Base-by-base conservation (phyloP, 2,797 vertebrate genomes). In the Syngnathus rostellatus region DNA sequence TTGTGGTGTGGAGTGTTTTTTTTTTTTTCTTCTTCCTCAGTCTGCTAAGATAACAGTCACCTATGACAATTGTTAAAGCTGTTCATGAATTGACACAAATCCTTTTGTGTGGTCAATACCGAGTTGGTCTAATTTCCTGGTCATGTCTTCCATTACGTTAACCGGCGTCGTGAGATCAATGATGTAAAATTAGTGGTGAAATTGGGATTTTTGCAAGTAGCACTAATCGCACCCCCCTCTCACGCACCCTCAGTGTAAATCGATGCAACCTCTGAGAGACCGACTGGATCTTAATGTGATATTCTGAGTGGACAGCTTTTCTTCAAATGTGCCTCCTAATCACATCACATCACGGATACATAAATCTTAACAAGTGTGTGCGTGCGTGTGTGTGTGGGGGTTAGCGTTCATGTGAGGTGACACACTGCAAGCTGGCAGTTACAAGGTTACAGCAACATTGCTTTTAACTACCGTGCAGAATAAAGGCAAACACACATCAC, bases 251-350 rank as follows among this genome's bases (percentile, higher is more conserved):
- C 69, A 72, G 67, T 78, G 79, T 79, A 83, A 83, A 89, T 90
- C 86, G 78, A 90, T 89, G 86, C 76, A 69, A 81, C 82, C 84
- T 86, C 83, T 81, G 64, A 83, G 79, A 87, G 85, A 85, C 75
- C 77, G 71, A 81, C 74, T 66, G 69, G 76, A 66, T 75, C 82
- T 85, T 89, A 91, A 91, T 86, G 85, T 85, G 86, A 91, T 89
- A 86, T 86, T 86, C 82, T 85, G 86, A 90, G 86, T 85, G 85
- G 83, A 87, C 85, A 88, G 83, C 78, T 87, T 88, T 89, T 85
- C 86, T 89, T 90, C 86, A 88, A 88, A 88, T 87, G 84, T 77
- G 67, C 80, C 82, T 86, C 81, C 88, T 89, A 88, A 91, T 90
- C 84, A 83, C 83, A 90, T 90, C 83, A 87, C 68, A 80, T 23